phyloP scores from a whole-genome alignment of 2,888 invertebrate species.

The Netelia melanura region DNA sequence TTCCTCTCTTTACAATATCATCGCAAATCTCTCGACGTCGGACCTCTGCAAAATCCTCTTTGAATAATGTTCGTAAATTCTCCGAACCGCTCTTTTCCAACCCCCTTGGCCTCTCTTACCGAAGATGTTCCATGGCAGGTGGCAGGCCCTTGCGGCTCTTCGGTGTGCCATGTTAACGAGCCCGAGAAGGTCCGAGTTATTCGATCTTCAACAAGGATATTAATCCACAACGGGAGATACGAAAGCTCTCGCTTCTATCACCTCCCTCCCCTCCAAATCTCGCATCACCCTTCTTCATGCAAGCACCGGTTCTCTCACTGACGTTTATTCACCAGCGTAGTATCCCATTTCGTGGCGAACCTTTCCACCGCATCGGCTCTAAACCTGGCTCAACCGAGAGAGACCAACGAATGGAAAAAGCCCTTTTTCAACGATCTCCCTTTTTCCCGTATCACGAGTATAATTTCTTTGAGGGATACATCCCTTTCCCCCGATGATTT shows the following conservation, averaged over 20 bases:
- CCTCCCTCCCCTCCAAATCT: background rate
- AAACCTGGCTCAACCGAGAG: background rate
- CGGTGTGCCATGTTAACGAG: conserved; percentile 51
- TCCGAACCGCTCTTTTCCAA: conserved; percentile 44
- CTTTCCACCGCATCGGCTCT: conserved; percentile 46
- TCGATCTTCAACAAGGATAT: conserved; percentile 68
- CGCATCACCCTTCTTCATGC: conserved; percentile 2
- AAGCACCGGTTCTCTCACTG: conserved; percentile 15
- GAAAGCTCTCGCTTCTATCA: conserved; percentile 13
- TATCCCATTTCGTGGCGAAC: conserved; percentile 53
- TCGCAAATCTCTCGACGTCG: conserved; percentile 39
- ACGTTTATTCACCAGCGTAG: conserved; percentile 52
- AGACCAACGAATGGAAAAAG: too few species aligned
- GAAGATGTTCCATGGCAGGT: conserved; percentile 48
- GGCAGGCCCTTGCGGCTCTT: background rate
- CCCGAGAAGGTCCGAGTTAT: conserved; percentile 63
- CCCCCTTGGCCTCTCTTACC: conserved; percentile 7
- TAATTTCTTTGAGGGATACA: too few species aligned
- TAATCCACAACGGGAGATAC: conserved; percentile 56
- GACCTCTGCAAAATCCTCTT: conserved; percentile 52
- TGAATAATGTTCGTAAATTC: conserved; percentile 64
- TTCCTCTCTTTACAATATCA: conserved; percentile 53
- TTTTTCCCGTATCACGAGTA: too few species aligned
- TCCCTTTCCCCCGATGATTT: too few species aligned
- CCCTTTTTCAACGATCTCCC: too few species aligned